phyloP scores from a whole-genome alignment of 2,888 invertebrate species.

The Rugalucina vietnamica region DNA sequence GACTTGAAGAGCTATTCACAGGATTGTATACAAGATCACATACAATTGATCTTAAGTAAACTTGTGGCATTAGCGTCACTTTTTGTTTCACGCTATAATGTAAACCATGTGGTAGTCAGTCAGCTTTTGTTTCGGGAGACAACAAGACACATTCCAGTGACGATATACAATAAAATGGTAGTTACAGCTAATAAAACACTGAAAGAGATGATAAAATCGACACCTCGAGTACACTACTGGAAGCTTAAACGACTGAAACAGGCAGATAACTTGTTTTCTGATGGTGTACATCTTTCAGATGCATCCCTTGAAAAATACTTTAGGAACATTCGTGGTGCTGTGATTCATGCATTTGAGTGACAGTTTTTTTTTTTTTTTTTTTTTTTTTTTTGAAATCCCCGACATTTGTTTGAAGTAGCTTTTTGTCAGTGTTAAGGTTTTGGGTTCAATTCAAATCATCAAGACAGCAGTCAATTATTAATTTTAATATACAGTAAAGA shows the following conservation, averaged over 20 bases:
- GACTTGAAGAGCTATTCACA: not conserved
- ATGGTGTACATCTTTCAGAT: not conserved
- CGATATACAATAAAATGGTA: not conserved
- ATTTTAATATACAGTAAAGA: too few species aligned
- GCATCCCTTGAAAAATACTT: too few species aligned
- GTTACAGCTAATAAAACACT: not conserved
- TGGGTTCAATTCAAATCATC: too few species aligned
- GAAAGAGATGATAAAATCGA: not conserved
- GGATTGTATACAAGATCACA: not conserved
- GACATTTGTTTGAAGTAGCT: too few species aligned
- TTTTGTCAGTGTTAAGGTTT: too few species aligned
- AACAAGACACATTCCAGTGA: not conserved
- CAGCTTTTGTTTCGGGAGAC: not conserved
- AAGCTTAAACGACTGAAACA: not conserved
- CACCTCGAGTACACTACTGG: not conserved
- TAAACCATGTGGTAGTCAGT: not conserved
- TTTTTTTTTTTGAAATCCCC: too few species aligned
- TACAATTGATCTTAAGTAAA: not conserved
- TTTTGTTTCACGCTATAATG: not conserved
- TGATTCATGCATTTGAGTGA: too few species aligned
- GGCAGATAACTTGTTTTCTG: not conserved
- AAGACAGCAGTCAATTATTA: too few species aligned
- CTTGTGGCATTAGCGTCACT: not conserved
- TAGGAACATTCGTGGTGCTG: too few species aligned
- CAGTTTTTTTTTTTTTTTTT: too few species aligned